Evolutionary conservation across 2,113 vertebrate species (phyloP).

Genomic region (Hystrix brachyura): DNA sequence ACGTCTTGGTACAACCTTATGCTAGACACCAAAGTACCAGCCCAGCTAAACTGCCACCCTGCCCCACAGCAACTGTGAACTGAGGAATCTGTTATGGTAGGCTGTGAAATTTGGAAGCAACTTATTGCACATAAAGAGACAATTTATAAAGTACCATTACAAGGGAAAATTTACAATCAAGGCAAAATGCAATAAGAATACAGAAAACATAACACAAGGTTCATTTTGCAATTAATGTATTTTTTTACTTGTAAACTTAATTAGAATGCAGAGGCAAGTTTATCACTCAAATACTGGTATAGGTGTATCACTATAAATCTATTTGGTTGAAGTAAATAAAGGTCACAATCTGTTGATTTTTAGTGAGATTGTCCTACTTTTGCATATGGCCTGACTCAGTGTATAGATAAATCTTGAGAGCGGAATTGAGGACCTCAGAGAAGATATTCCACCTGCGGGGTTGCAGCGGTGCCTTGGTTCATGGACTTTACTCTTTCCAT

Average conservation of each 20-base stretch:
- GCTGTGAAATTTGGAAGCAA: neutral
- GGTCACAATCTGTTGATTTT: neutral
- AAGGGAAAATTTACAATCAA: neutral
- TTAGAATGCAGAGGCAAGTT: neutral
- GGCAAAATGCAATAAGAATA: neutral
- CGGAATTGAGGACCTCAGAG: neutral
- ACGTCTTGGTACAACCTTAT: neutral
- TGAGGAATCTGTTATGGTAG: neutral
- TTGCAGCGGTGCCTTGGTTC: neutral
- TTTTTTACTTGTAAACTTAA: neutral
- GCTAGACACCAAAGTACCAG: neutral
- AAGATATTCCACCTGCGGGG: accelerated
- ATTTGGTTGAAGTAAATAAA: neutral
- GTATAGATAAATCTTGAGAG: neutral
- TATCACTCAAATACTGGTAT: neutral
- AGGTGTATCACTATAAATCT: neutral
- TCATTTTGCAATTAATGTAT: neutral
- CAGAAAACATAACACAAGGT: neutral
- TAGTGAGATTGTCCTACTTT: neutral
- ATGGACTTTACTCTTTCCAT: neutral
- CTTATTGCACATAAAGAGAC: neutral
- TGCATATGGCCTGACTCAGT: neutral
- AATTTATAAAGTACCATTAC: neutral
- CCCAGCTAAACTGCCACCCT: neutral
- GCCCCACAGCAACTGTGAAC: neutral